Conservation (phyloP, 1,140 invertebrate genomes). For the Varroa destructor region DNA sequence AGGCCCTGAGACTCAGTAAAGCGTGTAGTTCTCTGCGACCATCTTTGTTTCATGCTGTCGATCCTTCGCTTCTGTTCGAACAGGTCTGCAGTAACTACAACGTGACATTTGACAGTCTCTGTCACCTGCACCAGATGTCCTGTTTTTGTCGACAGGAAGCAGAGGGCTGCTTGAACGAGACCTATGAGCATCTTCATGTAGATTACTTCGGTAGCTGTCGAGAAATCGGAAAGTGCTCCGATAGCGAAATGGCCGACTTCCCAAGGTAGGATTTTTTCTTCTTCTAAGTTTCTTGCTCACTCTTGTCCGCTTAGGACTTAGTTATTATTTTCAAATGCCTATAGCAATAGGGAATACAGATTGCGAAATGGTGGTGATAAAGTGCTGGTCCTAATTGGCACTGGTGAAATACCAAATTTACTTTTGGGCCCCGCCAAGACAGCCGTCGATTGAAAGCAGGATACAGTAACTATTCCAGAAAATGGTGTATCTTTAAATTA, state of each 20-base stretch:
- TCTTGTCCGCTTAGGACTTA: no score
- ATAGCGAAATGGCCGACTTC: conserved; percentile 11
- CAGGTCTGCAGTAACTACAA: conserved; percentile 83
- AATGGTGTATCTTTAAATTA: no score
- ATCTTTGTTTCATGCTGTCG: neutral
- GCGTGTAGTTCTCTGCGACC: neutral
- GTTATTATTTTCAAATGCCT: no score
- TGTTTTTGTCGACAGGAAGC: conserved; percentile 67
- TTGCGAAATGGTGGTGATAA: no score
- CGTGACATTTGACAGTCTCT: conserved; percentile 81
- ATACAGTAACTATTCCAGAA: no score
- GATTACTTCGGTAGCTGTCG: conserved; percentile 61
- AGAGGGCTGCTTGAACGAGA: conserved; percentile 55
- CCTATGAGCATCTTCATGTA: conserved; percentile 72
- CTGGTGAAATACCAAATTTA: no score
- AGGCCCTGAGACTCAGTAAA: neutral
- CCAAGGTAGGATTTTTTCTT: conserved; percentile 5
- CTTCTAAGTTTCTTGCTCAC: no score
- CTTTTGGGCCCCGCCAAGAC: no score
- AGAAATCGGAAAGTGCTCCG: conserved; percentile 33
- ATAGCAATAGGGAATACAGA: no score
- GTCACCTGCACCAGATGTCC: conserved; percentile 73
- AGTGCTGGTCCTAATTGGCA: no score
- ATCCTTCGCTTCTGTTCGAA: neutral
- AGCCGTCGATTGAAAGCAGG: no score